Conservation (phyloP, 1,140 invertebrate genomes). For the Paraescarpia echinospica region DNA sequence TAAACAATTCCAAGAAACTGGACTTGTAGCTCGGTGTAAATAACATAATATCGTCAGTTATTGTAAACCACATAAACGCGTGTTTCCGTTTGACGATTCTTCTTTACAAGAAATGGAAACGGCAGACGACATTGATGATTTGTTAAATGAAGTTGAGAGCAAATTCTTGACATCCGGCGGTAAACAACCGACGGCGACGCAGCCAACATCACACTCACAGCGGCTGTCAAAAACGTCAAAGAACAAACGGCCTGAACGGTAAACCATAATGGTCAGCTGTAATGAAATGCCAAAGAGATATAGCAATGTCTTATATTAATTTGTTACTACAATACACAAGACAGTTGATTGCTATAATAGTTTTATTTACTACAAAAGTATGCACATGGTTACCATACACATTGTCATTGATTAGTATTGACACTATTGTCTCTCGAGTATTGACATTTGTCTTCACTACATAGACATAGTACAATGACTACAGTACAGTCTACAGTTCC, state of each 20-base stretch:
- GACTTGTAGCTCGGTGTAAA: background rate
- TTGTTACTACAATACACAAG: background rate
- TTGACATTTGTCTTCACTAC: too few relatives aligned
- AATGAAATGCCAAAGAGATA: background rate
- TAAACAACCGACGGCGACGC: background rate
- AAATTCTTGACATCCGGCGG: conserved; percentile 36
- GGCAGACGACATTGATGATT: conserved; percentile 54
- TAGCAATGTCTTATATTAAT: background rate
- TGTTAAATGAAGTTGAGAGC: conserved; percentile 53
- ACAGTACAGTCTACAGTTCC: too few relatives aligned
- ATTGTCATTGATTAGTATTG: too few relatives aligned
- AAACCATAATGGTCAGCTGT: conserved; percentile 15
- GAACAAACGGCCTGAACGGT: conserved; percentile 17
- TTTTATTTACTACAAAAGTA: too few relatives aligned
- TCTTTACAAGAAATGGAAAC: conserved; percentile 26
- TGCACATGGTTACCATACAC: too few relatives aligned
- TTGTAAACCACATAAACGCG: background rate
- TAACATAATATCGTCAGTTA: background rate
- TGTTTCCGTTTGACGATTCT: background rate
- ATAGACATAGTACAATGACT: too few relatives aligned
- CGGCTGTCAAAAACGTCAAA: conserved; percentile 26
- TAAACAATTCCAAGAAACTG: background rate
- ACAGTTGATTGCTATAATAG: too few relatives aligned
- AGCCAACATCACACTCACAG: background rate
- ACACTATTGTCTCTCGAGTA: too few relatives aligned